These are phyloP conservation scores for Eucidaris tribuloides DNA, from an alignment of 35 echinoderm and acorn worm genomes.

Conservation along the genomic window DNA sequence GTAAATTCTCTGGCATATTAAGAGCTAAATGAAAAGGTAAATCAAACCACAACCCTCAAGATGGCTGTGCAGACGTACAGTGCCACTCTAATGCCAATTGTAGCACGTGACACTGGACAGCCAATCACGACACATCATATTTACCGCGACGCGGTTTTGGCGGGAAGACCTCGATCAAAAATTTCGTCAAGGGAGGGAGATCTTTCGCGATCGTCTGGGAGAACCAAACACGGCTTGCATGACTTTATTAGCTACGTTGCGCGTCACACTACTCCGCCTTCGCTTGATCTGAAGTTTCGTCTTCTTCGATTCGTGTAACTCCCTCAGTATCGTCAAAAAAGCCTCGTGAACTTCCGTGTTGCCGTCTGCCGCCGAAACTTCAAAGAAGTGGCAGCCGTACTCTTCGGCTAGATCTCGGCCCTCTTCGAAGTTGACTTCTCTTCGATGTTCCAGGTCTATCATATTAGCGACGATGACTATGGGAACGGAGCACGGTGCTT, in stretches of 20 bases:
- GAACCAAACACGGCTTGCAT: constrained; percentile 80
- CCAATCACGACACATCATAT: too few species aligned
- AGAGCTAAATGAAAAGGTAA: too few species aligned
- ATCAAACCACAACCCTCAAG: too few species aligned
- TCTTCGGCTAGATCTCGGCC: constrained; percentile 68
- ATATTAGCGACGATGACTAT: constrained; percentile 87
- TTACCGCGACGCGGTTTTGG: too few species aligned
- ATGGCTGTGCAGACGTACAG: too few species aligned
- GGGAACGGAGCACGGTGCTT: constrained; percentile 56
- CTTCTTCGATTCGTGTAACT: constrained; percentile 52
- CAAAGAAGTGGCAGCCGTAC: constrained; percentile 89
- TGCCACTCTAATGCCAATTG: too few species aligned
- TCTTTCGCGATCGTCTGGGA: constrained; percentile 71
- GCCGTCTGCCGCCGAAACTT: constrained; percentile 83
- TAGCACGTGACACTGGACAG: too few species aligned
- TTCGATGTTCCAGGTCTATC: constrained; percentile 65
- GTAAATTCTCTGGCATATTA: too few species aligned
- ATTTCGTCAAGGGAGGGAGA: constrained; percentile 76
- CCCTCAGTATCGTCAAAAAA: constrained; percentile 61
- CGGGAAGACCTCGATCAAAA: too few species aligned
- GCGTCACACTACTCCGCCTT: constrained; percentile 79
- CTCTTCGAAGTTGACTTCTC: constrained; percentile 63
- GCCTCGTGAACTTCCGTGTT: constrained; percentile 59
- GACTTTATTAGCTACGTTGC: constrained; percentile 84
- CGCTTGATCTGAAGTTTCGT: constrained; percentile 63